Evolutionary conservation across 2,113 vertebrate genomes (phyloP), one percentile per base, ranked within the genome.

Genomic region (Osmerus mordax): DNA sequence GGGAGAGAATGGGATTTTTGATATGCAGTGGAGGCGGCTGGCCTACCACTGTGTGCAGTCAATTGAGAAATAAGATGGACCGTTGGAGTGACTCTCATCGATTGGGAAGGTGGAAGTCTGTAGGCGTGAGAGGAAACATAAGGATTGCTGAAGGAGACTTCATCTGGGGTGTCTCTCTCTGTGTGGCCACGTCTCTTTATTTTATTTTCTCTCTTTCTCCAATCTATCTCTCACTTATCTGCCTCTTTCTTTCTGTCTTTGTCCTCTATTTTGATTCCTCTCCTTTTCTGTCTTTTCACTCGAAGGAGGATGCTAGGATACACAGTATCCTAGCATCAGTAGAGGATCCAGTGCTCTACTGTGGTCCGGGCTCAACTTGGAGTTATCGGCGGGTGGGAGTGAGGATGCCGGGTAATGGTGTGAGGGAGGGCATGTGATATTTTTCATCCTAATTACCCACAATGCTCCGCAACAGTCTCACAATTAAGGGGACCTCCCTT

Each of bases 51-150:
- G 21, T 76, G 32, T 67, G 60, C 69, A 62, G 69, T 61, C 51
- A 62, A 56, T 67, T 81, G 82, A 81, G 51, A n/a, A 54, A 73
- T 83, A 68, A 18, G 70, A 65, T 8, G 21, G 28, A 3, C 59
- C 28, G 51, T 41, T 66, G 72, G 7, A 51, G 62, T 0, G 12
- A 5, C 32, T 67, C 15, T 18, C 32, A 59, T 59, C 58, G 58
- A 59, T 23, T 47, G n/a, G 60, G 74, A 65, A 32, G n/a, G 28
- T 19, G 36, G 32, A 47, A 18, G 55, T 25, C 51, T 61, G 54
- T 74, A 72, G 66, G 72, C 73, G 69, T 12, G 60, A 68, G 65
- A 62, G 21, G 72, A 60, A 23, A 52, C 64, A 32, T 80, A 16
- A 69, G 54, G 71, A 71, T 67, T 58, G 21, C 14, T n/a, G 73